Conservation (phyloP, 2,888 invertebrate genomes). For the Callyntrura sp. region DNA sequence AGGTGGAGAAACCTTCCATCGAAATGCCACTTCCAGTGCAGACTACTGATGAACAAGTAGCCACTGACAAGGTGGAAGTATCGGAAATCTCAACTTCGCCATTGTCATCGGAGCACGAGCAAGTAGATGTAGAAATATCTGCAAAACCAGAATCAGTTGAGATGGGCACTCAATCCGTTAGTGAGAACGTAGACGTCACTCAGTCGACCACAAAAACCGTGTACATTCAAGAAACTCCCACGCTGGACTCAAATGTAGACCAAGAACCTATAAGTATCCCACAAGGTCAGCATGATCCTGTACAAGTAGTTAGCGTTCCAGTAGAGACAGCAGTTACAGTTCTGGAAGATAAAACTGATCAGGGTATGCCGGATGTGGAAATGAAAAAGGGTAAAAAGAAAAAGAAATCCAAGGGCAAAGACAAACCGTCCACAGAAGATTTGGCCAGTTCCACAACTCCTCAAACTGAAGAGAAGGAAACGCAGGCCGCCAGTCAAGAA, state of each 20-base stretch:
- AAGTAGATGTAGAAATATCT: constrained; percentile 5
- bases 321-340: too few species aligned
- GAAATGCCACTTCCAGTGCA: background rate
- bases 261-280: background rate
- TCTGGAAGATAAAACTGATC: too few species aligned
- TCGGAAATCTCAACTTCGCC: background rate
- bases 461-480: too few species aligned
- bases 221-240: constrained; percentile 7
- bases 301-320: too few species aligned
- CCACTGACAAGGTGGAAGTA: constrained; percentile 2
- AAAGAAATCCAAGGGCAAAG: too few species aligned
- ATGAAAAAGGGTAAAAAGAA: too few species aligned
- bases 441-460: too few species aligned
- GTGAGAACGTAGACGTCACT: background rate
- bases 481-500: too few species aligned
- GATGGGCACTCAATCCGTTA: too few species aligned
- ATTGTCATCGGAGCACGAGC: constrained; percentile 84
- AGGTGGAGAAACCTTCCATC: background rate
- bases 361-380: too few species aligned
- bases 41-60: background rate
- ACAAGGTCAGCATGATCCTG: background rate
- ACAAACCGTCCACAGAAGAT: too few species aligned
- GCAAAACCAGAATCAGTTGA: constrained; percentile 47
- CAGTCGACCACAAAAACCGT: background rate
- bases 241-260: background rate